Evolutionary conservation across 2,113 vertebrate species (phyloP).

Genomic region (Gambusia affinis): DNA sequence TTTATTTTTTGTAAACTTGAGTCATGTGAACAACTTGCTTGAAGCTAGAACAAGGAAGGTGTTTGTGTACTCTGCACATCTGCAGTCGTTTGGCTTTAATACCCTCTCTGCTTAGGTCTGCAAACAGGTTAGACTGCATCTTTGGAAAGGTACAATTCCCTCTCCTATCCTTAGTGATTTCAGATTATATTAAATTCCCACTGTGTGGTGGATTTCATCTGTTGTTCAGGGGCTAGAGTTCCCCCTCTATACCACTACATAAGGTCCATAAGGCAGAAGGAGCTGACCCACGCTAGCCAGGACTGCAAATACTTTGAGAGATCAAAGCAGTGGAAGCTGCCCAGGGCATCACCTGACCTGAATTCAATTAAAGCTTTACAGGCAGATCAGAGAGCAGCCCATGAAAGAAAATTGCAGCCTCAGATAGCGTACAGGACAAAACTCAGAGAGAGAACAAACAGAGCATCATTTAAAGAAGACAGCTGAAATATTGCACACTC

Average conservation of each 20-base stretch:
- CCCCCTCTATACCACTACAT: constrained; percentile 27
- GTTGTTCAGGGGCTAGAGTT: constrained; percentile 3
- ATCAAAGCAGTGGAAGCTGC: constrained; percentile 74
- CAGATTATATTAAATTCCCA: constrained; percentile 7
- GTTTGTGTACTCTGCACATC: not conserved
- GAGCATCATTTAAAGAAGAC: constrained; percentile 23
- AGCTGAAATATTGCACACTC: constrained; percentile 49
- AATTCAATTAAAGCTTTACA: constrained; percentile 81
- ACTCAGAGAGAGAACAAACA: constrained; percentile 19
- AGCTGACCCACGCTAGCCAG: constrained; percentile 51
- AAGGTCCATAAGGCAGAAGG: constrained; percentile 33
- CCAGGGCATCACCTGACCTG: constrained; percentile 77
- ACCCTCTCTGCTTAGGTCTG: constrained; percentile 11
- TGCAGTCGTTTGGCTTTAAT: constrained; percentile 7
- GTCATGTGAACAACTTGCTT: not conserved
- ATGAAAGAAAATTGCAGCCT: constrained; percentile 6
- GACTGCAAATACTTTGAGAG: constrained; percentile 66
- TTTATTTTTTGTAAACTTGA: not conserved
- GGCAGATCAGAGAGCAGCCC: constrained; percentile 65
- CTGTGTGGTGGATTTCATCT: constrained; percentile 1
- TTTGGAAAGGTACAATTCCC: constrained; percentile 1
- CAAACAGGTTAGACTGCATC: constrained; percentile 6
- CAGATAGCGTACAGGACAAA: constrained; percentile 45
- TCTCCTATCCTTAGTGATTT: not conserved
- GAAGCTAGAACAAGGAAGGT: not conserved